Conservation (phyloP, 2,888 invertebrate species). For the Hyppa rectilinea region DNA sequence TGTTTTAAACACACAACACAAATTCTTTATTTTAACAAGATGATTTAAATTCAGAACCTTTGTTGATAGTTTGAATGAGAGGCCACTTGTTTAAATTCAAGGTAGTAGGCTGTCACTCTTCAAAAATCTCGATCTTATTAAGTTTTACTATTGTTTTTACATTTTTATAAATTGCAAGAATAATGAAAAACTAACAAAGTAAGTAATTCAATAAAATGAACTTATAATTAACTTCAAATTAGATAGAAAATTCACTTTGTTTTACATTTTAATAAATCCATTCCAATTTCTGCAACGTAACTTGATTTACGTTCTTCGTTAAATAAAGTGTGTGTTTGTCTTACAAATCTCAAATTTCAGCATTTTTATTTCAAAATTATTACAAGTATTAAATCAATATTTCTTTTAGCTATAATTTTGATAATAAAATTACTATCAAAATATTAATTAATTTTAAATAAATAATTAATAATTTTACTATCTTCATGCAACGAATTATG, state of each 20-base stretch:
- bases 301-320: conserved; percentile 39
- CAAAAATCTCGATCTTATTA: not conserved
- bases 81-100: not conserved
- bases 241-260: conserved; percentile 28
- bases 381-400: conserved; percentile 9
- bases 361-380: conserved; percentile 7
- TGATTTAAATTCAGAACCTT: not conserved
- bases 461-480: conserved; percentile 26
- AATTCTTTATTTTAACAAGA: not conserved
- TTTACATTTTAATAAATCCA: conserved; percentile 38
- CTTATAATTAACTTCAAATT: conserved; percentile 25
- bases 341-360: conserved; percentile 16
- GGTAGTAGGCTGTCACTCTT: too few species aligned
- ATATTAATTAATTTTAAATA: too few species aligned
- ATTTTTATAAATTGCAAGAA: conserved; percentile 3
- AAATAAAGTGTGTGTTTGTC: conserved; percentile 23
- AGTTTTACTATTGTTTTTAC: not conserved
- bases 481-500: conserved; percentile 1
- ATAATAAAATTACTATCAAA: conserved; percentile 35
- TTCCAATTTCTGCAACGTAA: conserved; percentile 15
- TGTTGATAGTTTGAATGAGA: not conserved
- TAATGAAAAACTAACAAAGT: conserved; percentile 12
- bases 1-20: too few species aligned
- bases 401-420: conserved; percentile 5
- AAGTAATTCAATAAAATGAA: conserved; percentile 24